phyloP scores from a whole-genome alignment of 2,888 invertebrate species.

The Palloptera scutellata region DNA sequence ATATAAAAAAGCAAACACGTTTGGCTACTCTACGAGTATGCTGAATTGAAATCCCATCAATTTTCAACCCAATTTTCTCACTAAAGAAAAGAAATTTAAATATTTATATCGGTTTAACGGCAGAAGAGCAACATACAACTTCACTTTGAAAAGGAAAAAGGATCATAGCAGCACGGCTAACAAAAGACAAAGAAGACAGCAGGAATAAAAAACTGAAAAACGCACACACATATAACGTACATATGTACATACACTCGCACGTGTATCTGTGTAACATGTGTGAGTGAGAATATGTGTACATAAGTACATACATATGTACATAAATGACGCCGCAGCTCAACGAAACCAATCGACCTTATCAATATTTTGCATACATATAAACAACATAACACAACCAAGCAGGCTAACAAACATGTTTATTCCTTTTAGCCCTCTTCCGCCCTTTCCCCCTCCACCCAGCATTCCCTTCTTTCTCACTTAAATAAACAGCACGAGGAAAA shows the following conservation, averaged over 20 bases:
- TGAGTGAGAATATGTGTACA: too few relatives aligned
- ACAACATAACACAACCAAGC: too few relatives aligned
- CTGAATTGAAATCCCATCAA: conserved; percentile 7
- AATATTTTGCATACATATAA: neutral
- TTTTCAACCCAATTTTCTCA: conserved; percentile 5
- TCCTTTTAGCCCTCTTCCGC: too few relatives aligned
- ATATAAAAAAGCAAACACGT: neutral
- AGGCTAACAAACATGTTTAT: too few relatives aligned
- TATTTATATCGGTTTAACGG: neutral
- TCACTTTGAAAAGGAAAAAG: neutral
- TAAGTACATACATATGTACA: too few relatives aligned
- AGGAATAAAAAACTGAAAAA: neutral
- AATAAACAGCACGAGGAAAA: too few relatives aligned
- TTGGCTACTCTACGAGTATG: too few relatives aligned
- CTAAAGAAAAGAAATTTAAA: conserved; percentile 2
- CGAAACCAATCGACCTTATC: neutral
- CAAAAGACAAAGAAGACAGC: neutral
- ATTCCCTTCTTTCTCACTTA: too few relatives aligned
- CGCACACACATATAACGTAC: neutral
- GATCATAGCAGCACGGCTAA: neutral
- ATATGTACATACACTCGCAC: neutral
- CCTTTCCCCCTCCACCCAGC: too few relatives aligned
- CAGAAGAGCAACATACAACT: neutral
- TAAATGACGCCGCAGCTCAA: neutral
- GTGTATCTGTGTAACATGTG: neutral